A percentile compares a stretch with the other conserved stretches of the same genome.
Conservation (phyloP, 2,888 invertebrate genomes). For the Prosopocoilus inquinatus region DNA sequence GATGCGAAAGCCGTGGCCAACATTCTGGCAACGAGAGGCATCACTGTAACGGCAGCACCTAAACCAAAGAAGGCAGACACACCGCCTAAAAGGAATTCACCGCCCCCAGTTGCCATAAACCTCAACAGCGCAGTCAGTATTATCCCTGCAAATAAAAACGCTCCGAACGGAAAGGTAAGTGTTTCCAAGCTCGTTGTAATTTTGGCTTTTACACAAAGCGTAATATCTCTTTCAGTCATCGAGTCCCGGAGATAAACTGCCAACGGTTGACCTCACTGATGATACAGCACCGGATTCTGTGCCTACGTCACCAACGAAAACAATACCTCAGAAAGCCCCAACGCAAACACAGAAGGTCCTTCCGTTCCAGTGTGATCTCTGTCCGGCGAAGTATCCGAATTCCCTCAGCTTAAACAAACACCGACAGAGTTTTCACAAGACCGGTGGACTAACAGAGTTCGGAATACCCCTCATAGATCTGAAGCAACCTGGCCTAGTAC, state of each 20-base stretch:
- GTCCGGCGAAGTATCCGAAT: slow-evolving; percentile 71
- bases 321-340: slow-evolving; percentile 23
- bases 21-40: slow-evolving; percentile 73
- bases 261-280: slow-evolving; percentile 57
- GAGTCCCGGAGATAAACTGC: slow-evolving; percentile 45
- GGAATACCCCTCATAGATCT: slow-evolving; percentile 73
- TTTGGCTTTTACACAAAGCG: neutral
- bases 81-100: slow-evolving; percentile 43
- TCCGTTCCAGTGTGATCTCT: slow-evolving; percentile 65
- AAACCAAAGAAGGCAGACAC: slow-evolving; percentile 47
- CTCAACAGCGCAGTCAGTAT: slow-evolving; percentile 63
- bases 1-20: slow-evolving; percentile 76
- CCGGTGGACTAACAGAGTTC: slow-evolving; percentile 60
- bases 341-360: slow-evolving; percentile 30
- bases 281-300: slow-evolving; percentile 49
- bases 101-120: slow-evolving; percentile 53
- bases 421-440: slow-evolving; percentile 62
- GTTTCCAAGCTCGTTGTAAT: neutral
- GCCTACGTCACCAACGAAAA: slow-evolving; percentile 50
- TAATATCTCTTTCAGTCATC: slow-evolving; percentile 34
- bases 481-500: slow-evolving; percentile 64
- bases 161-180: slow-evolving; percentile 14
- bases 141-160: slow-evolving; percentile 51
- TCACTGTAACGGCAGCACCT: slow-evolving; percentile 70
- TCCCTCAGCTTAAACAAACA: slow-evolving; percentile 60